Percentiles rank a stretch among this genome's conserved stretches.
These are phyloP conservation scores for Dasypogon diadema DNA, from an alignment of 2,888 invertebrate species.

Conservation along the genomic window DNA sequence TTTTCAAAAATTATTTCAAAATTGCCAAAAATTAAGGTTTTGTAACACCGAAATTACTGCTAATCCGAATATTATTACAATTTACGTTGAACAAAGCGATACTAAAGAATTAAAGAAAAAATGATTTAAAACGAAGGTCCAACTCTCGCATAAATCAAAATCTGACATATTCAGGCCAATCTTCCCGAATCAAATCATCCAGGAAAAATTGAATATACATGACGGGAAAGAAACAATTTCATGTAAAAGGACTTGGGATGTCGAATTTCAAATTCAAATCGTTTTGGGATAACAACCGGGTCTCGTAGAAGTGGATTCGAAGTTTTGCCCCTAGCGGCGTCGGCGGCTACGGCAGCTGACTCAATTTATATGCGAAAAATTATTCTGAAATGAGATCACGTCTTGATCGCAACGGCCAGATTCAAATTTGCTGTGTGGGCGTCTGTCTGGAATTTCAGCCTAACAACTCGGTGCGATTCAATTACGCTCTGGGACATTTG, in stretches of 20 bases:
- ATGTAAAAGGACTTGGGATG: constrained; percentile 10
- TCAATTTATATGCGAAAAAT: constrained; percentile 47
- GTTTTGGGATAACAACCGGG: constrained; percentile 47
- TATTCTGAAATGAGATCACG: constrained; percentile 50
- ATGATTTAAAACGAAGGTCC: no score
- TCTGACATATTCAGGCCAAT: no score
- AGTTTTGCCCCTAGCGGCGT: constrained; percentile 29
- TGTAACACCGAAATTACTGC: no score
- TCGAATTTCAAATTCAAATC: constrained; percentile 44
- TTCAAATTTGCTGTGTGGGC: constrained; percentile 51
- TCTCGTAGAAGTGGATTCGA: background rate
- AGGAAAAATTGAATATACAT: constrained; percentile 15
- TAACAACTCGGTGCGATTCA: constrained; percentile 18
- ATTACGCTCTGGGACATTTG: constrained; percentile 56
- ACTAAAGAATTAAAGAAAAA: no score
- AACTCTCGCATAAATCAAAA: constrained; percentile 23
- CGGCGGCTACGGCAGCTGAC: constrained; percentile 26
- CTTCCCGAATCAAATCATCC: background rate
- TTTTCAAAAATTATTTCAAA: no score
- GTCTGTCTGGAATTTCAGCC: constrained; percentile 53
- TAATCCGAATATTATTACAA: no score
- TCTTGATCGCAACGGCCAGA: constrained; percentile 19
- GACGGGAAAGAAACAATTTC: constrained; percentile 11
- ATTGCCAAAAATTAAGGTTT: no score
- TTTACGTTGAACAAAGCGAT: no score